Conservation (phyloP, 2,113 vertebrate species). For the Phocoena phocoena region DNA sequence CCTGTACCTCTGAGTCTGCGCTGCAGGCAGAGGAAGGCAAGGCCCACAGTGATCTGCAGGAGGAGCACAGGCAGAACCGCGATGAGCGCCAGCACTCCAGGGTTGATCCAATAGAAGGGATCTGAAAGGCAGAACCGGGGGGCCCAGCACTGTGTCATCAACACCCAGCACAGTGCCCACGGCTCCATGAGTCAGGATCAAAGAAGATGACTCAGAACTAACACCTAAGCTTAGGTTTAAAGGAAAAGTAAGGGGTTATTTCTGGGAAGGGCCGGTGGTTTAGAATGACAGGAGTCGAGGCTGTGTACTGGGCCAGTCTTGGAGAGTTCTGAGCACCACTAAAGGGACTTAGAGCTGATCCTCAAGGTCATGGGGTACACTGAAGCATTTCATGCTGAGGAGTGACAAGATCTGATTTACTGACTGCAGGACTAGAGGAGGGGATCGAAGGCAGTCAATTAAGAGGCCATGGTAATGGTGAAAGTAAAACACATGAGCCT, state of each 20-base stretch:
- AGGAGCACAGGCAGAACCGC: slow-evolving; percentile 58
- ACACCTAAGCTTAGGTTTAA: background rate
- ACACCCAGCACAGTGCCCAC: too few relatives aligned
- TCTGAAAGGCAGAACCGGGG: slow-evolving; percentile 64
- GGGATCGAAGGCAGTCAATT: too few relatives aligned
- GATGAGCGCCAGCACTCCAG: slow-evolving; percentile 54
- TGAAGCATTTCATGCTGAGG: background rate
- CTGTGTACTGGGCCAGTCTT: too few relatives aligned
- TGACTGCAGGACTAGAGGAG: background rate
- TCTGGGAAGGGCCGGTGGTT: background rate
- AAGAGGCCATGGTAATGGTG: background rate
- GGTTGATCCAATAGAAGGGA: slow-evolving; percentile 76
- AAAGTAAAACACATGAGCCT: background rate
- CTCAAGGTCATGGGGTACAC: background rate
- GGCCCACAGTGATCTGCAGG: slow-evolving; percentile 59
- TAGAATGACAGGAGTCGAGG: background rate
- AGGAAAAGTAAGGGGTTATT: background rate
- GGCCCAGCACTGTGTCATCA: background rate
- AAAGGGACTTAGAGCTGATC: background rate
- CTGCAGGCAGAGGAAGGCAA: slow-evolving; percentile 71
- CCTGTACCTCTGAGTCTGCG: slow-evolving; percentile 70
- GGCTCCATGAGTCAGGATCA: background rate
- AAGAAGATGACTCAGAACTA: background rate
- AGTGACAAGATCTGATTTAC: background rate
- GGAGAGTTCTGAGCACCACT: background rate